Evolutionary conservation across 2,888 invertebrate species (phyloP).

Genomic region (Patella depressa): DNA sequence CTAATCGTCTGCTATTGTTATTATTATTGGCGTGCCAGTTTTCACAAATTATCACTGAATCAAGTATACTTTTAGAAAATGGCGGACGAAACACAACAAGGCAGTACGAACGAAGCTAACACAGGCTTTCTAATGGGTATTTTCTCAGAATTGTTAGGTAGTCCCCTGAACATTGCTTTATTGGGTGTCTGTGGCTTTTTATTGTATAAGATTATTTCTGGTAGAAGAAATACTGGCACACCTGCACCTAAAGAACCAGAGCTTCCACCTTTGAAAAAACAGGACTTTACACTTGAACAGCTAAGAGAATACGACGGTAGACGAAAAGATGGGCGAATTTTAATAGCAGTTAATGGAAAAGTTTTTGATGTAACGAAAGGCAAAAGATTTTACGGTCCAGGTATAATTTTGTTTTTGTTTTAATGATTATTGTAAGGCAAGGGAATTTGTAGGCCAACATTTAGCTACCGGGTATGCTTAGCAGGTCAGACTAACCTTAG

Average conservation of each 20-base stretch:
- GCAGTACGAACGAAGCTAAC: constrained; percentile 34
- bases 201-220: constrained; percentile 81
- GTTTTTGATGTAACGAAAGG: constrained; percentile 94
- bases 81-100: constrained; percentile 39
- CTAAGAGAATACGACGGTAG: constrained; percentile 88
- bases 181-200: constrained; percentile 80
- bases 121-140: constrained; percentile 45
- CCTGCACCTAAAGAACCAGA: constrained; percentile 74
- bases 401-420: constrained; percentile 73
- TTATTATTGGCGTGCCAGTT: too few species aligned
- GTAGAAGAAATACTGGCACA: constrained; percentile 50
- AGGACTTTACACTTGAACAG: constrained; percentile 91
- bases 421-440: neutral
- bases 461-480: too few species aligned
- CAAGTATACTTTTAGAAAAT: constrained; percentile 36
- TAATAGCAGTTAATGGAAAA: constrained; percentile 93
- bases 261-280: constrained; percentile 84
- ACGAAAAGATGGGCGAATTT: constrained; percentile 84
- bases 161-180: constrained; percentile 81
- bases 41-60: too few species aligned
- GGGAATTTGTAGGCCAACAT: too few species aligned
- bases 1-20: too few species aligned
- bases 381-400: constrained; percentile 93
- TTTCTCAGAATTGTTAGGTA: constrained; percentile 77
- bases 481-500: too few species aligned